Base-by-base conservation (phyloP, 2,113 vertebrate species). In the Brienomyrus brachyistius region DNA sequence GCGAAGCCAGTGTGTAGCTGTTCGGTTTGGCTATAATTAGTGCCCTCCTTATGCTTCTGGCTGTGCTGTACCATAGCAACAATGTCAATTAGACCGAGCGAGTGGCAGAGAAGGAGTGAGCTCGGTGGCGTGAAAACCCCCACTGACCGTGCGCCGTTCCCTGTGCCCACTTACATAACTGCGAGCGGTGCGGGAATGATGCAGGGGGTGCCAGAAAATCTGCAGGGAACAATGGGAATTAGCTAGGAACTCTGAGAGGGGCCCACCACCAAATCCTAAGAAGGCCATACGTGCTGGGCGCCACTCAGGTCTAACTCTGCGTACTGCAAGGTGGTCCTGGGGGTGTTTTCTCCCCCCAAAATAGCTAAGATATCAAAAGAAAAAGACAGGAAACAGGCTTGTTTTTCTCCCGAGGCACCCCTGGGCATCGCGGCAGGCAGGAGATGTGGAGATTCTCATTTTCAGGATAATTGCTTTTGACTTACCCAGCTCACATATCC, bases 1-100 rank as follows among this genome's bases (percentile, higher is more conserved):
- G 56, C 6, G 43, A 13, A 23, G n/a, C 35, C 31, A 74, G 10
- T 85, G 77, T 91, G 86, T 77, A 54, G 56, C 74, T 87, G 47
- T 21, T 83, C 80, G 89, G 27, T 6, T 90, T 84, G 93, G 91
- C 70, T 93, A 17, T 90, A 89, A 92, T 92, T 91, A 92, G 92
- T 45, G 66, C 88, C 84, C 50, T 89, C 85, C 88, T 51, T 21
- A 88, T 86, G 91, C 48, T 89, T 89, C 90, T 84, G 90, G 89
- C 52, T 59, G 83, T 13, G 35, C 43, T 90, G 90, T 90, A 90
- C 92, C 90, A 90, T 48, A 91, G 92, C 89, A 95, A 90, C 83
- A 62, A 74, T 90, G 77, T 51, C 91, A 92, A 51, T 93, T 91
- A 91, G 88, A 31, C 90, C 80, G 84, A 91, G 88, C 66, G 91